phyloP scores from a whole-genome alignment of 2,113 vertebrate genomes.

The Tupaia tana region DNA sequence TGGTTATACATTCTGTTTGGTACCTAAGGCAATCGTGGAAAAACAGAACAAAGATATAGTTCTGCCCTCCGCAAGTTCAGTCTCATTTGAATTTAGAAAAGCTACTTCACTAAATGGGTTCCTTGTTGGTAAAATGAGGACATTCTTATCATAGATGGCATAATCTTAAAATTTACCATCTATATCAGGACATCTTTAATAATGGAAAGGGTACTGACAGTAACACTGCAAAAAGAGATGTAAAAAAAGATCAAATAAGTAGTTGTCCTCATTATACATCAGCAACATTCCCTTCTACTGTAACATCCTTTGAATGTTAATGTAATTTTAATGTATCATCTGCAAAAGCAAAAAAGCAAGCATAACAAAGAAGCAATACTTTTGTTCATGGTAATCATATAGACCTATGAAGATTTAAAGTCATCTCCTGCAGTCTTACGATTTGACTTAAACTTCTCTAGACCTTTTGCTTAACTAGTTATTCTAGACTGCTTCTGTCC shows the following conservation, averaged over 20 bases:
- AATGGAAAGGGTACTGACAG: background rate
- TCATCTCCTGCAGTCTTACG: background rate
- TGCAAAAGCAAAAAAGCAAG: background rate
- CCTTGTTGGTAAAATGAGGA: background rate
- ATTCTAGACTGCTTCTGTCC: background rate
- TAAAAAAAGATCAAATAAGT: background rate
- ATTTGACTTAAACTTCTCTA: constrained; percentile 30
- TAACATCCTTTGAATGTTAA: background rate
- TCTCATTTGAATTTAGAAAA: background rate
- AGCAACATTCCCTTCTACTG: background rate
- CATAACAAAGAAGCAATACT: background rate
- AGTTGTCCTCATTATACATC: background rate
- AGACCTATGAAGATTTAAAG: background rate
- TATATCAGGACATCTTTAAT: background rate
- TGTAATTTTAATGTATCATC: background rate
- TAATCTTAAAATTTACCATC: background rate
- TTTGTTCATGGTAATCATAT: background rate
- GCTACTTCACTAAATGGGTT: background rate
- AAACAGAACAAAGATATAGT: background rate
- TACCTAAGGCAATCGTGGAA: background rate
- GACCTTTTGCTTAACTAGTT: background rate
- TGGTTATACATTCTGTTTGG: background rate
- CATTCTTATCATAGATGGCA: background rate
- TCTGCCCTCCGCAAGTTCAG: background rate
- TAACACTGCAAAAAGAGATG: background rate